Conservation (phyloP, 2,888 invertebrate species). For the Polydrusus cervinus region DNA sequence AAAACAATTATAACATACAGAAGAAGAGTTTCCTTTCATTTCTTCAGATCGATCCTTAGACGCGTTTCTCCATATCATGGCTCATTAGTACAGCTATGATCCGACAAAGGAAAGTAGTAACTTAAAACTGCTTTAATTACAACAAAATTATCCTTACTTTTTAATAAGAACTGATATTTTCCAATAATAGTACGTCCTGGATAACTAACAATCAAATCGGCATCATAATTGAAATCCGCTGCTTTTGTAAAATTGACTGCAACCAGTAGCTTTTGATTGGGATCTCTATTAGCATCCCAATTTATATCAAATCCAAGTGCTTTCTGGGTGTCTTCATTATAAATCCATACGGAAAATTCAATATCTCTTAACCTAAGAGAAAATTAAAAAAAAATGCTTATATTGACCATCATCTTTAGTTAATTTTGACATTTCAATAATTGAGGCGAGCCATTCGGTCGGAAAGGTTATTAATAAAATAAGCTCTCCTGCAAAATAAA, state of each 20-base stretch:
- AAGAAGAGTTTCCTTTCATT: no score
- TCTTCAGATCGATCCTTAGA: no score
- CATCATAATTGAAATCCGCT: conserved; percentile 77
- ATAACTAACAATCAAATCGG: conserved; percentile 80
- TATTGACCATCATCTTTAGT: no score
- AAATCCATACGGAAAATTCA: conserved; percentile 78
- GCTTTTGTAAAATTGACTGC: conserved; percentile 78
- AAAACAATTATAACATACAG: conserved; percentile 28
- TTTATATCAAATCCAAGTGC: conserved; percentile 82
- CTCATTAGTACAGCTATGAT: no score
- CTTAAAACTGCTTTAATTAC: no score
- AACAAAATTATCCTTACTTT: conserved; percentile 67
- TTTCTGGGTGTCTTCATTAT: conserved; percentile 76
- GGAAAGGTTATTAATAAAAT: no score
- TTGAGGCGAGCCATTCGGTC: no score
- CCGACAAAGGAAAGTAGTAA: no score
- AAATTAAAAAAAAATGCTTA: not conserved
- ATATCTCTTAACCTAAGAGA: conserved; percentile 80
- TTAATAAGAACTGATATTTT: conserved; percentile 77
- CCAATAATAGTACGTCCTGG: conserved; percentile 84
- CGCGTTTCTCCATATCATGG: no score
- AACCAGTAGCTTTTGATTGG: conserved; percentile 80
- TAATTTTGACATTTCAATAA: no score
- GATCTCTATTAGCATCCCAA: conserved; percentile 92
- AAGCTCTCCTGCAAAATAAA: no score